Evolutionary conservation across 1,140 invertebrate genomes (phyloP).

Genomic region (Idris sp.): DNA sequence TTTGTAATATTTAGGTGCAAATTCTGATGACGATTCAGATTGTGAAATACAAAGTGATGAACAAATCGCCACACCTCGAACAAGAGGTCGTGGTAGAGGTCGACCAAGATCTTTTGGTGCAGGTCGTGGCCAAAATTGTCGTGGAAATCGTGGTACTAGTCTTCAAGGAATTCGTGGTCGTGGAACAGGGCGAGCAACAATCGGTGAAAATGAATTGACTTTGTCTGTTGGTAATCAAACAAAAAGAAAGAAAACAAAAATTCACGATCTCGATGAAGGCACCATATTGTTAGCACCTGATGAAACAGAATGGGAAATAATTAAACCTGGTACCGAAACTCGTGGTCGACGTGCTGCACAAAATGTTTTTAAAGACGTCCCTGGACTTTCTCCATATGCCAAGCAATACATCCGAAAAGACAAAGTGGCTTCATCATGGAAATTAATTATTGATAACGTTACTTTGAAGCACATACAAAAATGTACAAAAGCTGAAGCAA

Average conservation of each 20-base stretch:
- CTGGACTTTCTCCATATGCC: too few species aligned
- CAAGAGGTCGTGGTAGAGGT: conserved; percentile 14
- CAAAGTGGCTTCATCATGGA: conserved; percentile 3
- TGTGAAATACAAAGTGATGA: conserved; percentile 3
- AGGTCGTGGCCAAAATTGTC: conserved; percentile 1
- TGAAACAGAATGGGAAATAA: too few species aligned
- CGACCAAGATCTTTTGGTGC: conserved; percentile 3
- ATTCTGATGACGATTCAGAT: conserved; percentile 2
- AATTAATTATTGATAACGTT: conserved; percentile 2
- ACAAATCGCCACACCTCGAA: conserved; percentile 3
- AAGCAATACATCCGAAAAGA: not conserved
- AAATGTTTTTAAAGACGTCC: too few species aligned
- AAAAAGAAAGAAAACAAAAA: conserved; percentile 16
- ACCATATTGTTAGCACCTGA: conserved; percentile 16
- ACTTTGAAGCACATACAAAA: not conserved
- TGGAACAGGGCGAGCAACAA: too few species aligned
- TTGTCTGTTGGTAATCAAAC: conserved; percentile 9
- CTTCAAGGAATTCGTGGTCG: too few species aligned
- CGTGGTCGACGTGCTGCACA: conserved; percentile 1
- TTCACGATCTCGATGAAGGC: conserved; percentile 14
- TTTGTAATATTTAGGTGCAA: conserved; percentile 15
- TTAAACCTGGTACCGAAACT: too few species aligned
- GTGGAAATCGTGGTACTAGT: not conserved
- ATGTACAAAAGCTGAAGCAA: too few species aligned
- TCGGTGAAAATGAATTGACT: conserved; percentile 6